phyloP scores from a whole-genome alignment of 2,797 vertebrate species.

The Lithobates sylvaticus region DNA sequence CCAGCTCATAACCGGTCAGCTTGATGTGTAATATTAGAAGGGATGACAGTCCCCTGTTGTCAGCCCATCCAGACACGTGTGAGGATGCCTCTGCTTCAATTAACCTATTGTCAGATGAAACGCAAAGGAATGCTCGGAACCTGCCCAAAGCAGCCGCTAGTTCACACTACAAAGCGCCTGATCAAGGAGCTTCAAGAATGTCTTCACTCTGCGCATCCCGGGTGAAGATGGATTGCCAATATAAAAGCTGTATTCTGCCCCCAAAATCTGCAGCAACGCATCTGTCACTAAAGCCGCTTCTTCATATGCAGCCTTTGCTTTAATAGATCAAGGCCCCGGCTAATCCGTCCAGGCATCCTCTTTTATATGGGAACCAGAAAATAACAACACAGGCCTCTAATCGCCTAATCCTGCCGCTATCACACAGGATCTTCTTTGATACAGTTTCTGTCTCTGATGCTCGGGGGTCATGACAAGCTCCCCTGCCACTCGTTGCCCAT shows the following conservation, averaged over 20 bases:
- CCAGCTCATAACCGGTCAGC: background rate
- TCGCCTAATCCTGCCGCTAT: constrained; percentile 65
- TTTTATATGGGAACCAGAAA: constrained; percentile 59
- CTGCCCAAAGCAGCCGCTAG: background rate
- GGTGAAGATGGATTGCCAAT: constrained; percentile 44
- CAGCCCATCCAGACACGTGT: background rate
- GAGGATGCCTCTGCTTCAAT: constrained; percentile 33
- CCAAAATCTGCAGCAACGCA: constrained; percentile 4
- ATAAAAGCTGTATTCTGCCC: constrained; percentile 55
- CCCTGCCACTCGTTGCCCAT: background rate
- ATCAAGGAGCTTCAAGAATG: constrained; percentile 54
- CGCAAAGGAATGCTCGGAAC: constrained; percentile 15
- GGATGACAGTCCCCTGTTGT: constrained; percentile 18
- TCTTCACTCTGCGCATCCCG: constrained; percentile 1
- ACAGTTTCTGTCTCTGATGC: constrained; percentile 50
- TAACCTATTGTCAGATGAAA: constrained; percentile 28
- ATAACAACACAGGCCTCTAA: constrained; percentile 67
- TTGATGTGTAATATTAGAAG: constrained; percentile 32
- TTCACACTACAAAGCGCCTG: constrained; percentile 35
- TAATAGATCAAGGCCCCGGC: constrained; percentile 63
- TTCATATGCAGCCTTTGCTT: constrained; percentile 67
- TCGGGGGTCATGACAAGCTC: constrained; percentile 23
- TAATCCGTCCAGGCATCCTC: constrained; percentile 71
- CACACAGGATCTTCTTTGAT: constrained; percentile 66
- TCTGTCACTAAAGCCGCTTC: constrained; percentile 65